Conservation (phyloP, 2,888 invertebrate genomes). For the Acanthosepion esculentum region DNA sequence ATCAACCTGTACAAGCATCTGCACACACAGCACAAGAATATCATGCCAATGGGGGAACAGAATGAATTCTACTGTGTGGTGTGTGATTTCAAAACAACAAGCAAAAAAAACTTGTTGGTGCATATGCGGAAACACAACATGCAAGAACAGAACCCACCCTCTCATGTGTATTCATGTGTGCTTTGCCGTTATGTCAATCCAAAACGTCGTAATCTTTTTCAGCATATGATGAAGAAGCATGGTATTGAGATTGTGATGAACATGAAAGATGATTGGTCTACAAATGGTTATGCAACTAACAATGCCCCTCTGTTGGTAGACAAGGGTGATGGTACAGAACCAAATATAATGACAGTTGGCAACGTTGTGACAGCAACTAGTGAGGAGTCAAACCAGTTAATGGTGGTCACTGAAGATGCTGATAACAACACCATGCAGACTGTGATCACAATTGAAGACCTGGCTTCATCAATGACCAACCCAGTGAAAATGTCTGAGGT, state of each 20-base stretch:
- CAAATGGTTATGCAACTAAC: conserved; percentile 62
- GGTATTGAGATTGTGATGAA: conserved; percentile 67
- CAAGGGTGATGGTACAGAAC: conserved; percentile 52
- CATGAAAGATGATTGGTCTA: conserved; percentile 63
- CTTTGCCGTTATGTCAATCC: conserved; percentile 71
- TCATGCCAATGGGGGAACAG: conserved; percentile 60
- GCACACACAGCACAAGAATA: conserved; percentile 68
- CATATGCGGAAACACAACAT: conserved; percentile 73
- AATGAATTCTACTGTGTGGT: conserved; percentile 70
- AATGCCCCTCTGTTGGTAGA: conserved; percentile 53
- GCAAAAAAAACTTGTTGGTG: conserved; percentile 70
- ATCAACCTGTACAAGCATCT: conserved; percentile 74
- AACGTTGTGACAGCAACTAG: conserved; percentile 58
- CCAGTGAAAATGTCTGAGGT: conserved; percentile 42
- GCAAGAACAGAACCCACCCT: conserved; percentile 68
- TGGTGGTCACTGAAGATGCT: conserved; percentile 46
- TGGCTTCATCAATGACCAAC: conserved; percentile 56
- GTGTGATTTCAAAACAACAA: conserved; percentile 70
- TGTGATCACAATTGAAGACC: conserved; percentile 63
- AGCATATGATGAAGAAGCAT: conserved; percentile 73
- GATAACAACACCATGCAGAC: conserved; percentile 48
- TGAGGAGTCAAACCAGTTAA: conserved; percentile 49
- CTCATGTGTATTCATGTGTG: conserved; percentile 71
- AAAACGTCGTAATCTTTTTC: conserved; percentile 67
- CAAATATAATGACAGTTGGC: conserved; percentile 57